Percentiles rank a stretch among this genome's conserved stretches.
Evolutionary conservation across 2,888 invertebrate genomes (phyloP).

Genomic region (Lycaena phlaeas): DNA sequence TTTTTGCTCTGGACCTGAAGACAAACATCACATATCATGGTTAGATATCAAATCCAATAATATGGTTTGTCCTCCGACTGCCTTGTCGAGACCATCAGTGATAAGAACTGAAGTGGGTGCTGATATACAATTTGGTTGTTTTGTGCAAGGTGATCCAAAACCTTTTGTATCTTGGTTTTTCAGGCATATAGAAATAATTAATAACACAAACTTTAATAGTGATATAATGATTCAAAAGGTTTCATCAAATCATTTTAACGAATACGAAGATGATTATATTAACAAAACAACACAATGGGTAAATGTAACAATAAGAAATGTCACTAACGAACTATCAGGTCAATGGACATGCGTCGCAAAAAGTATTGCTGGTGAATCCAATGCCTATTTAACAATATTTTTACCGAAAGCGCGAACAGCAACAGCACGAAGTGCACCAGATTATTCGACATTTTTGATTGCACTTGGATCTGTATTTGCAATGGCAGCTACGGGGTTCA

Average conservation of each 20-base stretch:
- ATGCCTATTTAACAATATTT: constrained; percentile 73
- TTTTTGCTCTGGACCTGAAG: constrained; percentile 79
- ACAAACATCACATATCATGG: constrained; percentile 80
- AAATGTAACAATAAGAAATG: constrained; percentile 86
- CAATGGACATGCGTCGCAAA: constrained; percentile 87
- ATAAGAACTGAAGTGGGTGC: constrained; percentile 84
- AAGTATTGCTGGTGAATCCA: constrained; percentile 76
- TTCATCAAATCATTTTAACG: constrained; percentile 40
- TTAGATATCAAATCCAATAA: constrained; percentile 79
- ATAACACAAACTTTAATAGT: constrained; percentile 41
- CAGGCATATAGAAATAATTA: constrained; percentile 70
- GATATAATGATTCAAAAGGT: constrained; percentile 45
- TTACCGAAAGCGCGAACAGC: constrained; percentile 77
- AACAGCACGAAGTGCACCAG: constrained; percentile 81
- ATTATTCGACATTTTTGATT: constrained; percentile 80
- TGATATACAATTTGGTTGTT: constrained; percentile 86
- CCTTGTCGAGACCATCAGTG: constrained; percentile 71
- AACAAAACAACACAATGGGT: constrained; percentile 78
- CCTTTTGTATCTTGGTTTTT: constrained; percentile 86
- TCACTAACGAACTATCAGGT: constrained; percentile 86
- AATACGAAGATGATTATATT: constrained; percentile 49
- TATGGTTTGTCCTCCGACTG: constrained; percentile 86
- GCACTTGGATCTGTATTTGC: constrained; percentile 80
- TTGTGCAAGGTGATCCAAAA: constrained; percentile 85
- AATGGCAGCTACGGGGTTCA: constrained; percentile 75